Evolutionary conservation across 1,140 invertebrate genomes (phyloP), one percentile per base, ranked within the genome.

Genomic region (Lordiphosa stackelbergi): DNA sequence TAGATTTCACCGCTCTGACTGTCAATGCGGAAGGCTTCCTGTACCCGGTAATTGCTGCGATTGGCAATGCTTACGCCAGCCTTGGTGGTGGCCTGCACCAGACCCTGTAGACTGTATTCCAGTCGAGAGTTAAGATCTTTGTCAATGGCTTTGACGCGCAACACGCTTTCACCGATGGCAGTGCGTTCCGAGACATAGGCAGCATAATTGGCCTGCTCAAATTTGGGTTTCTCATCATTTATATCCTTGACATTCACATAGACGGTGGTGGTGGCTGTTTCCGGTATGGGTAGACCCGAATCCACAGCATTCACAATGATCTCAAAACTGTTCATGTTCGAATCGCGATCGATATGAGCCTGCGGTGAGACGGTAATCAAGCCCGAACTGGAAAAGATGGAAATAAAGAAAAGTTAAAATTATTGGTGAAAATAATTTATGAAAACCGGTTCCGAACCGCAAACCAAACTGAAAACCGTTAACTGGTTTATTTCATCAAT

Each of bases 151-250:
- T 72, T 73, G 2, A 94, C 90, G 55, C 89, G 91, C 8, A 94
- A 77, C 0, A 96, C 91, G 8, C 88, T 71, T 63, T 91, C 90
- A 69, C 92, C 92, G 24, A 93, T 90, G 53, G 91, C 89, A 1
- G 92, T 91, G 77, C 91, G 89, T 85, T 94, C 93, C 0, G 93
- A 93, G 8, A 95, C 91, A 52, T 95, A 93, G 38, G 91, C 89
- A 6, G 92, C 89, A 69, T 92, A 92, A 24, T 90, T 90, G 1
- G 90, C 89, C 19, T 91, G 90, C 64, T 92, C 90, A 55, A 96
- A 97, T 58, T 85, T 90, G 0, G 95, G 95, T 9, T 93, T 90
- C 74, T 95, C 94, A 77, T 97, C 95, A 63, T 96, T 96, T 0
- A 96, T 93, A 79, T 96, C 94, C 61, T 91, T 86, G 9, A 96